These are phyloP conservation scores for Serripes groenlandicus DNA, from an alignment of 2,888 invertebrate species.

Conservation along the genomic window DNA sequence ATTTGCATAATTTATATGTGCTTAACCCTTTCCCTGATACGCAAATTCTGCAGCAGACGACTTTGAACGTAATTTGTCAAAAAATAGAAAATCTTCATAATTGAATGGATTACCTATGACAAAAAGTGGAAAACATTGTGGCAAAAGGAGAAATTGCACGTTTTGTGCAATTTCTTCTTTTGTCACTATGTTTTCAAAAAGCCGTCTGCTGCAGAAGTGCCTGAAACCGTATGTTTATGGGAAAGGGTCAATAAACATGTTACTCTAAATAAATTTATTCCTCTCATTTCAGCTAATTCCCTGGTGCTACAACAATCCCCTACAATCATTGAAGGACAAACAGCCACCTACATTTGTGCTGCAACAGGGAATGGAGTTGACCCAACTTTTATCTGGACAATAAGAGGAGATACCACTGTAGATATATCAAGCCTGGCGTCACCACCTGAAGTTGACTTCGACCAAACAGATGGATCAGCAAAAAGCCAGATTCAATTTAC, in stretches of 20 bases:
- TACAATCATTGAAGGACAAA: neutral
- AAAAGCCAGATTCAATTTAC: conserved; percentile 4
- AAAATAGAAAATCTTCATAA: too few species aligned
- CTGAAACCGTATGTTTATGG: neutral
- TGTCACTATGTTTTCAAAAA: neutral
- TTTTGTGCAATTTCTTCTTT: too few species aligned
- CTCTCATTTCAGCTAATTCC: conserved; percentile 22
- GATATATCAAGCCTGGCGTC: neutral
- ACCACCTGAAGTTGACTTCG: neutral
- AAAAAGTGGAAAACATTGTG: neutral
- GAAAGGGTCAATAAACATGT: too few species aligned
- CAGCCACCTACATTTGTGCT: conserved; percentile 19
- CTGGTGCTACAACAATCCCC: conserved; percentile 27
- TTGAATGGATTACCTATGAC: too few species aligned
- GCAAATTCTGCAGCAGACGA: too few species aligned
- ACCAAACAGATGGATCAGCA: conserved; percentile 23
- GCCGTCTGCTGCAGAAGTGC: neutral
- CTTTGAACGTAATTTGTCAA: too few species aligned
- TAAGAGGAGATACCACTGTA: neutral
- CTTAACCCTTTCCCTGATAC: too few species aligned
- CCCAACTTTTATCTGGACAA: conserved; percentile 26
- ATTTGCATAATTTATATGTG: too few species aligned
- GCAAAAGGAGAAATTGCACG: neutral
- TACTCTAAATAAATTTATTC: neutral
- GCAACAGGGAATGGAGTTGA: conserved; percentile 21